Evolutionary conservation across 2,797 vertebrate genomes (phyloP).

Genomic region (Hippocampus kuda): DNA sequence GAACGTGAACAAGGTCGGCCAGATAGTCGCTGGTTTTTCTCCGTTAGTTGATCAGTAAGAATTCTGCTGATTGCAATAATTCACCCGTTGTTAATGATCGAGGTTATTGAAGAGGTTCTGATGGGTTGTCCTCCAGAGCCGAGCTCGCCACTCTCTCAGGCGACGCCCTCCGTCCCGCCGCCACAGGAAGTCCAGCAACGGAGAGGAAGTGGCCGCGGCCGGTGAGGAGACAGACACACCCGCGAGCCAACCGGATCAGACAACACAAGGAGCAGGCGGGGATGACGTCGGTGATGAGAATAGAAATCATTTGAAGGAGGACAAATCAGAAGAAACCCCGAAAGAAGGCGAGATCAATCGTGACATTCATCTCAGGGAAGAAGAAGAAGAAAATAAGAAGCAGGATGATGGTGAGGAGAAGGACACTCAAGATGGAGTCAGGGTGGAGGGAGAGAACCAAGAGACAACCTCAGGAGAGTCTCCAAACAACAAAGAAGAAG

Average conservation of each 20-base stretch:
- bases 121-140: constrained; percentile 40
- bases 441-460: not conserved
- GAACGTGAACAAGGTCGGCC: constrained; percentile 59
- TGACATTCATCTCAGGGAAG: not conserved
- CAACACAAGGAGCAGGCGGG: not conserved
- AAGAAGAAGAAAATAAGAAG: constrained; percentile 4
- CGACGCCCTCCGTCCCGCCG: constrained; percentile 64
- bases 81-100: not conserved
- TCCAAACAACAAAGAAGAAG: constrained; percentile 12
- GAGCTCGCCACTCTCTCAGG: constrained; percentile 61
- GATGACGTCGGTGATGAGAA: not conserved
- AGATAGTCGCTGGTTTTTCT: not conserved
- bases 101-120: not conserved
- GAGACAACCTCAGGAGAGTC: constrained; percentile 1
- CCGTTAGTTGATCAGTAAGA: not conserved
- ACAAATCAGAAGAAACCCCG: not conserved
- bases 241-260: not conserved
- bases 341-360: too few relatives aligned
- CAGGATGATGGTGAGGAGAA: constrained; percentile 2
- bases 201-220: constrained; percentile 31
- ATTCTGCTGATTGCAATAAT: too few relatives aligned
- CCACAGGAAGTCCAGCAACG: constrained; percentile 54
- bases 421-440: not conserved
- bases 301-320: constrained; percentile 9
- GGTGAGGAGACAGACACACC: constrained; percentile 10